Percentiles rank a stretch among this genome's conserved stretches.
phyloP scores from a whole-genome alignment of 2,888 invertebrate genomes.

The Drepanosiphum platanoidis region DNA sequence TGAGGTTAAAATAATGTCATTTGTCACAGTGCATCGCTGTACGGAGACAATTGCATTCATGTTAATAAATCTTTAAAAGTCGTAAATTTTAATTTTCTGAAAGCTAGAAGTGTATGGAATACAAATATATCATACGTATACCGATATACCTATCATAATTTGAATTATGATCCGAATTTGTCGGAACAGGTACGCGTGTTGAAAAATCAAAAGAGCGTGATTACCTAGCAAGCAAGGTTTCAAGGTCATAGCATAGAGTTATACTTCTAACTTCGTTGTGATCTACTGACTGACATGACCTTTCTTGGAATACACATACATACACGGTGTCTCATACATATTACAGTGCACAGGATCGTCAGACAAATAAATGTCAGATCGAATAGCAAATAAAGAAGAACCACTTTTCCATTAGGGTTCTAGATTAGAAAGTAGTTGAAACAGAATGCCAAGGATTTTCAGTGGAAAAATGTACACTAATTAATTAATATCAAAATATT shows the following conservation, averaged over 20 bases:
- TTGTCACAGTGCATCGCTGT: background rate
- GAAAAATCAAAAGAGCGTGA: background rate
- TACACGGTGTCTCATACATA: background rate
- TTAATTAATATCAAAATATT: background rate
- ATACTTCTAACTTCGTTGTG: constrained; percentile 25
- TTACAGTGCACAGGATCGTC: constrained; percentile 2
- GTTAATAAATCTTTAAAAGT: background rate
- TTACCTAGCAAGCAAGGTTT: constrained; percentile 8
- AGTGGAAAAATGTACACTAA: background rate
- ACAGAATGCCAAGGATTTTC: constrained; percentile 36
- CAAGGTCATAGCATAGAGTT: constrained; percentile 28
- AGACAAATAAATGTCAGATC: constrained; percentile 37
- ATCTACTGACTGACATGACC: constrained; percentile 62
- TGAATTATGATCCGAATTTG: background rate
- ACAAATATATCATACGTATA: background rate
- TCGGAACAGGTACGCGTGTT: background rate
- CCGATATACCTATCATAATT: background rate
- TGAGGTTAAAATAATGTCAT: background rate
- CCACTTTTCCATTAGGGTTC: constrained; percentile 39
- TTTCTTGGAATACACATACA: constrained; percentile 32
- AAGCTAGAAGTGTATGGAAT: background rate
- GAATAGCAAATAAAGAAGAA: constrained; percentile 27
- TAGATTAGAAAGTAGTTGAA: constrained; percentile 54
- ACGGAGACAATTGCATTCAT: background rate
- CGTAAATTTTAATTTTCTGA: background rate